Conservation (phyloP, 2,113 vertebrate species). For the Talpa occidentalis region DNA sequence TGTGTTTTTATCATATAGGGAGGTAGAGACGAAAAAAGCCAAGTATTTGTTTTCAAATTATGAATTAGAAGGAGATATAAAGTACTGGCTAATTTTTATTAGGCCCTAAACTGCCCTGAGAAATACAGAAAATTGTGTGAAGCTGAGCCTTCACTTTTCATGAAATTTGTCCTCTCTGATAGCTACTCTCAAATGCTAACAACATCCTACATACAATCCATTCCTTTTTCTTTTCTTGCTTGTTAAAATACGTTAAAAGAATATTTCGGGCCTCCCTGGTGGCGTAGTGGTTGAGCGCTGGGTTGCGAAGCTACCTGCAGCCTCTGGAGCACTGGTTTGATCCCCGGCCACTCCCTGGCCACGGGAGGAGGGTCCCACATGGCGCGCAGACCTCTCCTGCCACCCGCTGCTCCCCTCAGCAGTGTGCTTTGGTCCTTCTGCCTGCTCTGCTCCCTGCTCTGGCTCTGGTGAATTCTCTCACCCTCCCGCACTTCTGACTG, state of each 20-base stretch:
- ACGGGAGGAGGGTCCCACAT: too few relatives aligned
- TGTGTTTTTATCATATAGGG: conserved; percentile 39
- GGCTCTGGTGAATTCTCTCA: too few relatives aligned
- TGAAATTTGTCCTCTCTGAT: conserved; percentile 7
- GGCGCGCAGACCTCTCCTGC: too few relatives aligned
- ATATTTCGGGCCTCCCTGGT: neutral
- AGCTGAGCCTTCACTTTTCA: neutral
- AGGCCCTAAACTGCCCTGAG: conserved; percentile 6
- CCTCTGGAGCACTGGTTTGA: too few relatives aligned
- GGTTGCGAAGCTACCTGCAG: too few relatives aligned
- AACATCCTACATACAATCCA: neutral
- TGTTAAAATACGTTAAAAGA: conserved; percentile 27
- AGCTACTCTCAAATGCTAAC: neutral
- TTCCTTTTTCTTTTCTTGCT: conserved; percentile 3
- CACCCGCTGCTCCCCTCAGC: too few relatives aligned
- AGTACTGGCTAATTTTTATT: conserved; percentile 29
- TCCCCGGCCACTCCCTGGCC: too few relatives aligned
- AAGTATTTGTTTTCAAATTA: conserved; percentile 71
- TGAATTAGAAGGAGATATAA: conserved; percentile 37
- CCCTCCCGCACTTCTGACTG: too few relatives aligned
- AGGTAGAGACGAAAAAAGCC: neutral
- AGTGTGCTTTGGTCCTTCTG: too few relatives aligned
- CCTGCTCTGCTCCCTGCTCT: too few relatives aligned
- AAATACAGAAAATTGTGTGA: neutral
- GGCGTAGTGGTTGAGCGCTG: too few relatives aligned